Evolutionary conservation across 2,113 vertebrate genomes (phyloP), one percentile per base, ranked within the genome.

Genomic region (Sylvilagus bachmani): DNA sequence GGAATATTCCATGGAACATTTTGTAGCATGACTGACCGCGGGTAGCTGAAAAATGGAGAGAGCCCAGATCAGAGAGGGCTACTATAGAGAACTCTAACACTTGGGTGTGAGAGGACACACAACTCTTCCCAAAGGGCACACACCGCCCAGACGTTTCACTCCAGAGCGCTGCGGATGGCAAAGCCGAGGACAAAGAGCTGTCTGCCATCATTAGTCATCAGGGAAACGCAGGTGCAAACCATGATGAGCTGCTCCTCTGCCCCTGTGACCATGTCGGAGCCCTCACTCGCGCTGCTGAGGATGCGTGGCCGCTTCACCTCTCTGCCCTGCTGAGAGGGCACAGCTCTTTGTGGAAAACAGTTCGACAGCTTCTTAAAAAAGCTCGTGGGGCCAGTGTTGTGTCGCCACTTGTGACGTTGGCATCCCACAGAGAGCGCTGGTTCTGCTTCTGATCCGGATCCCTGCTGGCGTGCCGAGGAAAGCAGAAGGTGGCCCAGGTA

Each of bases 211-310:
- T 64, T 22, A 75, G 51, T 61, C 10, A 14, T 70, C 73, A 24
- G 64, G 62, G 58, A 93, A 87, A 49, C 33, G 38, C n/a, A 94
- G 84, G 51, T 49, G n/a, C 49, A 91, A 86, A 71, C 51, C 25
- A n/a, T 29, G 53, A 3, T 49, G n/a, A 84, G 64, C 19, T 25
- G 27, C 36, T 36, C 24, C 21, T 77, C 0, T n/a, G 10, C 14
- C 49, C 73, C 11, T 66, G n/a, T 19, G 8, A 4, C 12, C 12
- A 44, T 5, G 38, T 51, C 71, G 78, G 29, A 84, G 66, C 38
- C 24, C 21, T 31, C 10, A 10, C 69, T 62, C 70, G 29, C 33
- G 44, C n/a, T 69, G n/a, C 27, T 36, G 44, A 95, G 62, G 49
- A 66, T 58, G 16, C 29, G 21, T 31, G 67, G 6, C 14, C 29